Evolutionary conservation across 2,888 invertebrate genomes (phyloP), one percentile per base, ranked within the genome.

Genomic region (Agriopis leucophaearia): DNA sequence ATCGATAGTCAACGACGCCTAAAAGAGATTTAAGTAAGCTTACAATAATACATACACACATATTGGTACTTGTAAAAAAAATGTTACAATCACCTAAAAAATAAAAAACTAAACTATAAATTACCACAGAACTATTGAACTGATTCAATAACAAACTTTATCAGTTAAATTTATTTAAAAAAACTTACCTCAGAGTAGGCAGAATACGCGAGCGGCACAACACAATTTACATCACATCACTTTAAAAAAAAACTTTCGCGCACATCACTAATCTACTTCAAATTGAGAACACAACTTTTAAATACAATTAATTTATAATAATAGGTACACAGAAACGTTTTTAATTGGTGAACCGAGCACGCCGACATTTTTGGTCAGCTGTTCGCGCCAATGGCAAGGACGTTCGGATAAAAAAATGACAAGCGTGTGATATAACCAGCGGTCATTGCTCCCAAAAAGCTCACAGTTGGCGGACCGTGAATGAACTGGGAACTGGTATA

Each of bases 361-460:
- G 63, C 10, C 57, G 44, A 51, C 55, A 55, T 63, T 79, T 79
- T 76, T 68, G 75, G 63, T 90, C 91, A 91, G 91, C 91, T 91
- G 91, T 83, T 90, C 83, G 86, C 84, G 82, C 77, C 72, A 78
- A 59, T 54, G 71, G 78, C 85, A 90, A 91, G 91, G 91, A 88
- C 91, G 90, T 88, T 82, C 79, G 79, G 73, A 74, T 75, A 79
- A 84, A 81, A 80, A 81, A 74, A 85, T 78, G 78, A 82, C 81
- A 81, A 77, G 80, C 76, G 82, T 81, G 78, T 86, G 83, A 84
- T 82, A 84, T 85, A 85, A 84, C 80, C 66, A 65, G 80, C 83
- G 91, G 89, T 89, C 86, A 76, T 84, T 87, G 90, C 85, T 80
- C 88, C 85, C 85, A 73, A 84, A 83, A 81, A 81, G 82, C 83